Base-by-base conservation (phyloP, 2,113 vertebrate genomes). In the Cavia aperea region DNA sequence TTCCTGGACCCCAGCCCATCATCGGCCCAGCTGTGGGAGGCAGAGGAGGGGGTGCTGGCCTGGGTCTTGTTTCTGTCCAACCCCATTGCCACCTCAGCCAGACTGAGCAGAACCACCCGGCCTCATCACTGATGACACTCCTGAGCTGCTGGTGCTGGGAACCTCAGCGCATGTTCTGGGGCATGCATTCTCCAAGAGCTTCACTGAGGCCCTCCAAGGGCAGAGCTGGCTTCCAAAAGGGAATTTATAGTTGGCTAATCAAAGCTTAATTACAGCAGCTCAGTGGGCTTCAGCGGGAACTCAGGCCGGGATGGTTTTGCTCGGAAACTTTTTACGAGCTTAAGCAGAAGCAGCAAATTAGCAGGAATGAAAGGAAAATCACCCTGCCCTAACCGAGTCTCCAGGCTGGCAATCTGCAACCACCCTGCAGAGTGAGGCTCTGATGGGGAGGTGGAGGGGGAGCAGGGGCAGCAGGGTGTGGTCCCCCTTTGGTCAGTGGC, bases 231-330 rank as follows among this genome's bases (percentile, higher is more conserved):
- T 96, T 97, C 96, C 73, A 31, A 95, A 66, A 90, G 77, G 33
- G 88, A 96, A 97, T 97, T 97, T 96, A 96, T 93, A 97, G 97
- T 94, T 62, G 90, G 97, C 97, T 98, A 98, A 98, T 98, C 97
- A 97, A 97, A 97, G 96, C 97, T 98, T 98, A 98, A 98, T 98
- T 98, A 97, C 97, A 95, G 97, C 75, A 95, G 96, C 98, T 96
- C 97, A 97, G 98, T 96, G 12, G 97, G 97, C 91, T 97, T 95
- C 89, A 54, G 94, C 96, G 87, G 60, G 96, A 97, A 93, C 97
- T 95, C 93, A 0, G 23, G 96, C 96, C 91, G 49, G 93, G 96
- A 96, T 95, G 92, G 97, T 85, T 98, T 97, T 95, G 96, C 96
- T 60, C 95, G 91, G 96, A 97, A 98, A 98, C 97, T 98, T 98